Evolutionary conservation across 1,140 invertebrate species (phyloP), one percentile per base, ranked within the genome.

Genomic region (Nasonia giraulti): DNA sequence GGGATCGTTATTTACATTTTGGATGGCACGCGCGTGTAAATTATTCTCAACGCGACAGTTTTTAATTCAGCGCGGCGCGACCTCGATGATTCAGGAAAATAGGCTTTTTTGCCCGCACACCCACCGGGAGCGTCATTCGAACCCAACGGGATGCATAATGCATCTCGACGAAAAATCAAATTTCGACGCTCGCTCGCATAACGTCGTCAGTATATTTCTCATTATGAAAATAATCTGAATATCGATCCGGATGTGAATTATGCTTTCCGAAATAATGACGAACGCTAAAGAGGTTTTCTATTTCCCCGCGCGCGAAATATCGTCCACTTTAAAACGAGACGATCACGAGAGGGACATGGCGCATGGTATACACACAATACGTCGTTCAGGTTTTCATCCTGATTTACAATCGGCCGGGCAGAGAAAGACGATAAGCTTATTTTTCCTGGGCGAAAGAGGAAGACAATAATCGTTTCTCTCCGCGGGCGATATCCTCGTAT

Each of bases 401-500:
- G 81, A 82, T 82, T 82, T 76, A 76, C 44, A 69, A 47, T 27
- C 47, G 7, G 2, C 47, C 10, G 27, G 40, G 10, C 17, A 4
- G 31, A 14, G 33, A 4, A 37, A 37, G 71, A 37, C 55, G 79
- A 80, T 80, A 80, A 80, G 79, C 37, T 44, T 47, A n/a, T 69
- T 23, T 76, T 66, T 77, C 40, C 55, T 11, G 14, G 20, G 14
- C 55, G 37, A 17, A 50, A 10, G 37, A 40, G 73, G 14, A 66
- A 68, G 81, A 47, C 74, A 40, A 77, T 80, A 77, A 83, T 47
- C 81, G 74, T 31, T 44, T 44, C 74, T 68, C 33, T 55, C 23
- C 12, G 1, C 27, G 7, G 14, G 68, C n/a, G 40, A 76, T 44
- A 44, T 80, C 62, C 68, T 80, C 66, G 37, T 7, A 7, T 62